Evolutionary conservation across 2,888 invertebrate genomes (phyloP), one percentile per base, ranked within the genome.

Genomic region (Ametastegia equiseti): DNA sequence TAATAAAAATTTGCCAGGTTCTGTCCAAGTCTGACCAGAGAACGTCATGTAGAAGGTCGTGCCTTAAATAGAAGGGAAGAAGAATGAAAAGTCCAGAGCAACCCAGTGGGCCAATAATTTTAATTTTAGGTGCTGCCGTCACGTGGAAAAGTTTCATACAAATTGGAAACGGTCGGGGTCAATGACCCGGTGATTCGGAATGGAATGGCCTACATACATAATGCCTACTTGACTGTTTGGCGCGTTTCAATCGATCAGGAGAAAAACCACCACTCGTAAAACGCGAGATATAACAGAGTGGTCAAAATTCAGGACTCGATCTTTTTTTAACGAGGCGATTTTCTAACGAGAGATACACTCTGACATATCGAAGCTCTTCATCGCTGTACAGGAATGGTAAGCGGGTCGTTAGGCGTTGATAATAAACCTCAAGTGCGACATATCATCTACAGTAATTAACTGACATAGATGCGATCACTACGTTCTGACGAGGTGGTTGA

Each of bases 271-370:
- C n/a, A 5, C 2, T 5, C n/a, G 6, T 1, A n/a, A 47, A 47
- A 47, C 47, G 6, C n/a, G 47, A 47, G n/a, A 19, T 54, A 23
- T 9, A 54, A 23, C 4, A 7, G 7, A 11, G 4, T 30, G 6
- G 30, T 60, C n/a, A 30, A 60, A 60, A 60, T 60, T 13, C 6
- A 30, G 60, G 60, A 0, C 60, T 2, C 30, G 30, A 60, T 1
- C 60, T 30, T 60, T 42, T 63, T 63, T 71, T 30, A 47, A 69
- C 13, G 69, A 45, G 45, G n/a, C 13, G n/a, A 2, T 69, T n/a
- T 69, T 69, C 3, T 39, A 69, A 9, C 11, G 69, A 6, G 69
- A 69, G 5, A 47, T 7, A 6, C 69, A 45, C 27, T 71, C 6
- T 4, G 45, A 71, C 13, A 30, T 19, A 45, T 71, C n/a, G 30